Conservation (phyloP, 1,140 invertebrate genomes). For the Paralvinella palmiformis region DNA sequence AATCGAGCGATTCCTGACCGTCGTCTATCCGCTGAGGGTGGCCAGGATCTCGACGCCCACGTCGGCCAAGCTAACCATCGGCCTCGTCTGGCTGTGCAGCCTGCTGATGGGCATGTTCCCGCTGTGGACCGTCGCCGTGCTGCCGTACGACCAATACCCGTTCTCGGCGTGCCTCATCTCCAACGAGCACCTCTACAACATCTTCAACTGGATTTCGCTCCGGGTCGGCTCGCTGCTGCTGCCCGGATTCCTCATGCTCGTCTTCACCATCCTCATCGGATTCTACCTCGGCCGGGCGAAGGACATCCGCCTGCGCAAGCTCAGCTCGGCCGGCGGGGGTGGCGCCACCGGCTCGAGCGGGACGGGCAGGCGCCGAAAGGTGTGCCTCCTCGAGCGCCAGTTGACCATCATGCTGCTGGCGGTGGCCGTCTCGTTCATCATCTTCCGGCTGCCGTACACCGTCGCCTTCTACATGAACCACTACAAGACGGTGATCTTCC, state of each 20-base stretch:
- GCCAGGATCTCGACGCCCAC: constrained; percentile 1
- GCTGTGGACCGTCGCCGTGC: constrained; percentile 10
- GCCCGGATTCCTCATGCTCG: constrained; percentile 7
- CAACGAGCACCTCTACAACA: neutral
- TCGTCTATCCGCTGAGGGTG: constrained; percentile 13
- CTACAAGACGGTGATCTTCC: neutral
- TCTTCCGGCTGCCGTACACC: constrained; percentile 15
- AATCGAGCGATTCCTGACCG: constrained; percentile 16
- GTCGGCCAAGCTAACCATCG: constrained; percentile 1
- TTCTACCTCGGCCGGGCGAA: neutral
- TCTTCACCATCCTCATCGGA: constrained; percentile 6
- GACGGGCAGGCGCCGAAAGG: neutral
- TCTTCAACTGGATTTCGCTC: constrained; percentile 3
- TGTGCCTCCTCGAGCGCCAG: neutral
- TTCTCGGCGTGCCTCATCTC: neutral
- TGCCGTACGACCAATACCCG: neutral
- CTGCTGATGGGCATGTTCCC: constrained; percentile 4
- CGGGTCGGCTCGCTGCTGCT: constrained; percentile 7
- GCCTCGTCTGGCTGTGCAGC: neutral
- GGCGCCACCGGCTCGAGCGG: neutral
- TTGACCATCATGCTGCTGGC: constrained; percentile 16
- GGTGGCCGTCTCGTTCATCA: constrained; percentile 4
- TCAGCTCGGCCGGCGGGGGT: neutral
- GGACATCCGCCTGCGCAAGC: neutral
- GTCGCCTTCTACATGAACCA: constrained; percentile 12